Percentiles rank a stretch among this genome's conserved stretches.
phyloP scores from a whole-genome alignment of 2,797 vertebrate genomes.

The Sphenodon punctatus region DNA sequence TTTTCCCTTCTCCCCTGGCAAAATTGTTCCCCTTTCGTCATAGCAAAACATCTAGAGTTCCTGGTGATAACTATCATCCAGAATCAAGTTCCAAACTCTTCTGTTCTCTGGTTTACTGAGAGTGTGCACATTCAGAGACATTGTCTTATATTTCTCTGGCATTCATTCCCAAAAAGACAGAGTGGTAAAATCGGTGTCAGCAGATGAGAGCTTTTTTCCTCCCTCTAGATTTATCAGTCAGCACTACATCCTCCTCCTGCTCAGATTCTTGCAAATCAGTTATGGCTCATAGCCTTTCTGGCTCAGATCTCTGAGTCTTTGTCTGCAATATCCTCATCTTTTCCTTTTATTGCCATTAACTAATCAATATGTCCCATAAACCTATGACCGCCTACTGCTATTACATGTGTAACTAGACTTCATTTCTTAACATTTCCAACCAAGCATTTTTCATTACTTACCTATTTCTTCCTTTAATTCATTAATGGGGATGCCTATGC shows the following conservation, averaged over 20 bases:
- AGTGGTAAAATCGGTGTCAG: neutral
- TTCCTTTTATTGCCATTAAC: slow-evolving; percentile 33
- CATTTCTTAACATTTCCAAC: slow-evolving; percentile 35
- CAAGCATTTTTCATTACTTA: slow-evolving; percentile 47
- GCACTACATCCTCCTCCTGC: neutral
- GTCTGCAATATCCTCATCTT: neutral
- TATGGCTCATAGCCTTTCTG: neutral
- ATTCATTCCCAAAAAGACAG: neutral
- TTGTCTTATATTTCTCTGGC: neutral
- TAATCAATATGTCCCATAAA: slow-evolving; percentile 30
- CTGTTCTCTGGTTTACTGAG: no score
- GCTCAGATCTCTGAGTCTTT: neutral
- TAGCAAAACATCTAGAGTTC: no score
- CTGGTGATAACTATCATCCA: no score
- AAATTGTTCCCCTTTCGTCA: no score
- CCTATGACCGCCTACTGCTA: neutral
- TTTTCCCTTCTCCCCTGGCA: no score
- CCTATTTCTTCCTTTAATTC: slow-evolving; percentile 33
- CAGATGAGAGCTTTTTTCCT: neutral
- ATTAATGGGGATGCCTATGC: neutral
- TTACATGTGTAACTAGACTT: slow-evolving; percentile 27
- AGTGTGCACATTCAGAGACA: neutral
- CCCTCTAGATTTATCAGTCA: neutral
- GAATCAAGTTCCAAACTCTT: no score
- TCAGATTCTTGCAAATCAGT: slow-evolving; percentile 19